Base-by-base conservation (phyloP, 2,888 invertebrate species). In the Xanthorhoe designata region DNA sequence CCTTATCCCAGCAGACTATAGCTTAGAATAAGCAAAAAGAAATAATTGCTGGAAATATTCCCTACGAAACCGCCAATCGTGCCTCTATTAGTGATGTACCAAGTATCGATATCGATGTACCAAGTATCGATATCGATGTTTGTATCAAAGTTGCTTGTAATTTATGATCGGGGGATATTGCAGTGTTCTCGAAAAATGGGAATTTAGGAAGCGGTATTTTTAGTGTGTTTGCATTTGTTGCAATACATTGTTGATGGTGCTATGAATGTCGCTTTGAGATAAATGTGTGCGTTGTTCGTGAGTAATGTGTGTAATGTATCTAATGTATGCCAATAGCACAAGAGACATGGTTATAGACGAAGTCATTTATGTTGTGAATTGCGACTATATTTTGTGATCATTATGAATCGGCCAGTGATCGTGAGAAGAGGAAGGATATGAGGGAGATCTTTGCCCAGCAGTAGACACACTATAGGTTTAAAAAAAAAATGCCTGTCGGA, bases 31-130 rank as follows among this genome's bases (percentile, higher is more conserved):
- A 56, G 58, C 57, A 61, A 64, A 50, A 61, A 55, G 19, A 38
- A 10, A 29, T 64, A 59, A 70, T 66, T 64, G 57, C 35, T 63
- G 54, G 59, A 67, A 66, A 69, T 69, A 69, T 58, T 67, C 60
- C 47, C 58, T 13, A 59, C 62, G 61, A 57, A 65, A 67, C 57
- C 66, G 59, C 68, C 54, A 65, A 68, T 70, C 65, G 61, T 54
- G 65, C 61, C 61, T 51, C 53, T 54, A 64, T 62, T 70, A 68
- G 66, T 67, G 64, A 42, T 61, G 66, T 63, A 24, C 24, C 4
- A 24, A 24, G 24, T 24, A 24, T 24, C 24, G 24, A 24, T 24
- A 24, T 24, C 24, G 64, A 42, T 61, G 66, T 63, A 32, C 17
- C 47, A 52, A 45, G 15, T 64, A 66, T 69, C 66, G 60, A 69